Conservation (phyloP, 1,140 invertebrate species). For the Venturia canescens region DNA sequence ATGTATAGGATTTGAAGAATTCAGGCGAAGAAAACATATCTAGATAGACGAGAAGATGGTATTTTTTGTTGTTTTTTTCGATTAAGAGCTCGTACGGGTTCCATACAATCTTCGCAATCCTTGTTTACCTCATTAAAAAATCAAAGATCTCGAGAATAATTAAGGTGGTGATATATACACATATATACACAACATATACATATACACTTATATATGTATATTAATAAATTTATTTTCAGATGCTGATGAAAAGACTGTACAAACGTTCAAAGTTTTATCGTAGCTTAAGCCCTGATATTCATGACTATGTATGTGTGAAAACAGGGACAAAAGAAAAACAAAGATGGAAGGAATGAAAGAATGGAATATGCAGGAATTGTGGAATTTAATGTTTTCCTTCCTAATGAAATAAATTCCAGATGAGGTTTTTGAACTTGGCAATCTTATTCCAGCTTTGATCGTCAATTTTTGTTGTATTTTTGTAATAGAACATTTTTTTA, state of each 20-base stretch:
- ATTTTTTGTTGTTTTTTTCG: too few species aligned
- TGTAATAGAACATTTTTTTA: too few species aligned
- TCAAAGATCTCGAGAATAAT: slow-evolving; percentile 24
- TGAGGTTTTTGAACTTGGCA: too few species aligned
- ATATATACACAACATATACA: background rate
- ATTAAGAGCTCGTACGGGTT: too few species aligned
- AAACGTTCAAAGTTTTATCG: slow-evolving; percentile 39
- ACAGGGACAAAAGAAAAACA: background rate
- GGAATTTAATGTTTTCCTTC: background rate
- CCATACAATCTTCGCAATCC: too few species aligned
- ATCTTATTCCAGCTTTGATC: too few species aligned
- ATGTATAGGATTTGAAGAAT: too few species aligned
- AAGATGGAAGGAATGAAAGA: background rate
- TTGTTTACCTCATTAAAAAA: background rate
- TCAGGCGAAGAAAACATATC: too few species aligned
- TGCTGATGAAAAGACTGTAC: slow-evolving; percentile 39
- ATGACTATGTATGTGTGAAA: slow-evolving; percentile 18
- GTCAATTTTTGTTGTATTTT: too few species aligned
- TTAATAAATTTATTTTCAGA: slow-evolving; percentile 37
- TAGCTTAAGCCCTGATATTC: slow-evolving; percentile 14
- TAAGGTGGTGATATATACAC: slow-evolving; percentile 7
- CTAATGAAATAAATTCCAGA: too few species aligned
- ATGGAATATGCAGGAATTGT: background rate
- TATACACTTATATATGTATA: slow-evolving; percentile 3
- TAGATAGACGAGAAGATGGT: background rate